A percentile compares a stretch with the other conserved stretches of the same genome.
Conservation (phyloP, 2,797 vertebrate genomes). For the Chaetophractus vellerosus region DNA sequence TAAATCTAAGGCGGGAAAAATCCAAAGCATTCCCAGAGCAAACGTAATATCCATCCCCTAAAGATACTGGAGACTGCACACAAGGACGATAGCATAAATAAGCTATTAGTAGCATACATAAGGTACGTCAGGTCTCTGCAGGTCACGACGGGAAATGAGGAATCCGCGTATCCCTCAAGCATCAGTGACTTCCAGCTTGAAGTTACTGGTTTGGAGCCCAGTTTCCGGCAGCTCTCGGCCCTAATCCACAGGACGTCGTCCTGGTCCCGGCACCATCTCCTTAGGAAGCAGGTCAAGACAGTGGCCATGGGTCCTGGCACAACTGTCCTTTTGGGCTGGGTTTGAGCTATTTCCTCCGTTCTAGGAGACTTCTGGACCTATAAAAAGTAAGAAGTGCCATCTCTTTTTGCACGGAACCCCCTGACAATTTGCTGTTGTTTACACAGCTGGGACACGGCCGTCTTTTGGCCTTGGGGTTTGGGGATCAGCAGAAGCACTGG, state of each 20-base stretch:
- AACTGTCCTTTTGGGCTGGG: neutral
- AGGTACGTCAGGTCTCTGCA: no score
- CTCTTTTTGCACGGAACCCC: neutral
- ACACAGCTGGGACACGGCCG: neutral
- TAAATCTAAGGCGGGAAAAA: neutral
- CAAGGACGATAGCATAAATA: neutral
- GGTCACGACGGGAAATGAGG: accelerated
- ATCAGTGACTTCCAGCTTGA: neutral
- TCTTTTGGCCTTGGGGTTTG: neutral
- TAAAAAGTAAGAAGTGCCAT: neutral
- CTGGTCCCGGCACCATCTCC: neutral
- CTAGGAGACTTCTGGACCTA: neutral
- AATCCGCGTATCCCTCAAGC: neutral
- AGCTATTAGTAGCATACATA: accelerated
- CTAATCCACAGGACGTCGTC: neutral
- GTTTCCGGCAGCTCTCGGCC: neutral
- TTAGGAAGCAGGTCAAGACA: no score
- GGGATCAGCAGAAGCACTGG: neutral
- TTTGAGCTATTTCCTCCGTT: neutral
- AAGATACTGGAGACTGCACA: accelerated
- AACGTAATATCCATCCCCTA: neutral
- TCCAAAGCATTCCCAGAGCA: neutral
- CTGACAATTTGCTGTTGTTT: neutral
- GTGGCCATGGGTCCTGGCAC: accelerated
- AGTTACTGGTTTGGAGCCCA: neutral